Conservation (phyloP, 2,797 vertebrate genomes). For the Orestias chungarensis region DNA sequence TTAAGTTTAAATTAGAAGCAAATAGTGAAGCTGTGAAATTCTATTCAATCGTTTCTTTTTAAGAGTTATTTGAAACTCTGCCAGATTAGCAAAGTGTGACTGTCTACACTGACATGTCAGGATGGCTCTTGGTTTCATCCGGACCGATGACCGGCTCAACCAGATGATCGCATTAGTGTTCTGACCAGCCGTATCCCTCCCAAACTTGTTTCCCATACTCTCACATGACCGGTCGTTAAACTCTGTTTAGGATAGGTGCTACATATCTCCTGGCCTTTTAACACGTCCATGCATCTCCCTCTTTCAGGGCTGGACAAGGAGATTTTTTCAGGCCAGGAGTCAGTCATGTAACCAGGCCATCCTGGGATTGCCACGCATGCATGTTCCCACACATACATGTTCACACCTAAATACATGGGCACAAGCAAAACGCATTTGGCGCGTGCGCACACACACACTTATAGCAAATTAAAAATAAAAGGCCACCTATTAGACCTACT, state of each 20-base stretch:
- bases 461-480: no score
- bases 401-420: no score
- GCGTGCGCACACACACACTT: no score
- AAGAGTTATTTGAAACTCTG: neutral
- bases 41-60: neutral
- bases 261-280: conserved; percentile 67
- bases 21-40: neutral
- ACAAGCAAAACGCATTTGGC: no score
- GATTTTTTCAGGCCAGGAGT: no score
- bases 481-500: no score
- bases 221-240: conserved; percentile 64
- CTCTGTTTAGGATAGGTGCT: conserved; percentile 68
- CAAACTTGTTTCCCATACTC: conserved; percentile 21
- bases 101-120: conserved; percentile 14
- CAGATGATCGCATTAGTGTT: conserved; percentile 43
- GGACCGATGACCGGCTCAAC: conserved; percentile 29
- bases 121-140: neutral
- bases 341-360: no score
- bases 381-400: no score
- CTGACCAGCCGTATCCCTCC: conserved; percentile 23
- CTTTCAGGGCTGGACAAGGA: no score
- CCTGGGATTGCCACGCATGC: no score
- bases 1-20: neutral
- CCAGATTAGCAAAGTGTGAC: conserved; percentile 14
- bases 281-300: conserved; percentile 18